A percentile compares a stretch with the other conserved stretches of the same genome.
These are phyloP conservation scores for Drosophila bunnanda DNA, from an alignment of 2,888 invertebrate genomes.

Conservation along the genomic window DNA sequence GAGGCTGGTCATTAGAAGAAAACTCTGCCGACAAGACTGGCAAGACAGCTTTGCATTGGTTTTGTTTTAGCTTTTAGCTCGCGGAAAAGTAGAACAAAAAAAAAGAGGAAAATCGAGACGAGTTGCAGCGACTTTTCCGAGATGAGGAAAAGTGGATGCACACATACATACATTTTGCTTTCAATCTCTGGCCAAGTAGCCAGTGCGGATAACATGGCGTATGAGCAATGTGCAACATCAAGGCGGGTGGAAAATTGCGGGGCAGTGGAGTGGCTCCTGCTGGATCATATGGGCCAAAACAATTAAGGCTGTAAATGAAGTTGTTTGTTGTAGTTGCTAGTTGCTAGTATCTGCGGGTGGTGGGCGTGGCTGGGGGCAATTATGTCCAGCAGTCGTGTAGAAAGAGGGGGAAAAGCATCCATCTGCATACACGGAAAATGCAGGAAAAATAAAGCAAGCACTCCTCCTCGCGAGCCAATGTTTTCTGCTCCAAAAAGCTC, in stretches of 20 bases:
- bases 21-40: constrained; percentile 28
- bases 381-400: constrained; percentile 78
- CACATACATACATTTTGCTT: constrained; percentile 62
- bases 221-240: constrained; percentile 65
- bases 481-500: constrained; percentile 81
- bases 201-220: constrained; percentile 60
- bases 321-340: constrained; percentile 44
- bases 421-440: constrained; percentile 69
- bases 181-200: constrained; percentile 62
- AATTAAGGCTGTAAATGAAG: constrained; percentile 73
- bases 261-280: neutral
- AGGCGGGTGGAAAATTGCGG: constrained; percentile 16
- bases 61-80: constrained; percentile 18
- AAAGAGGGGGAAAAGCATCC: constrained; percentile 59
- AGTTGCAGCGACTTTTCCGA: constrained; percentile 26
- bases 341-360: constrained; percentile 47
- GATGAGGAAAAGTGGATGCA: constrained; percentile 16
- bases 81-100: constrained; percentile 71
- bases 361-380: constrained; percentile 69
- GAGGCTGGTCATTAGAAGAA: constrained; percentile 64
- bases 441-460: constrained; percentile 47
- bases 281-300: constrained; percentile 76
- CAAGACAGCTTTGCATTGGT: constrained; percentile 41
- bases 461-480: constrained; percentile 46
- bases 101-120: constrained; percentile 60